Conservation (phyloP, 2,888 invertebrate species). For the Eulithis prunata region DNA sequence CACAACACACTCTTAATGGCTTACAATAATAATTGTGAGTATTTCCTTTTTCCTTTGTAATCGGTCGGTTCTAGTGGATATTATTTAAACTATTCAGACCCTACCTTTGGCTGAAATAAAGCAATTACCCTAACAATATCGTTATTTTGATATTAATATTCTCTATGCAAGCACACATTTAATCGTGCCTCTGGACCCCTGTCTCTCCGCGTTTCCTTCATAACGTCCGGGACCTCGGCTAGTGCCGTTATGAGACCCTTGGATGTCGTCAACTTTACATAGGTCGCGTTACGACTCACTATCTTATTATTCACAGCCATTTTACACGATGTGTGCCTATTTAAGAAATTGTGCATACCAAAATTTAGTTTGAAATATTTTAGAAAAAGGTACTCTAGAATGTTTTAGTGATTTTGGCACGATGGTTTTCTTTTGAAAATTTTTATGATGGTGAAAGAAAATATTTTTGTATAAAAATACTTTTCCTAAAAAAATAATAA, state of each 20-base stretch:
- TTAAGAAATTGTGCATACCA: background rate
- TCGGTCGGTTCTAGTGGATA: background rate
- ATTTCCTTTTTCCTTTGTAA: background rate
- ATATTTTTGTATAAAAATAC: too few species aligned
- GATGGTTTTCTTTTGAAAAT: too few species aligned
- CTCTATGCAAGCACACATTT: slow-evolving; percentile 25
- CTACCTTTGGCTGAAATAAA: slow-evolving; percentile 26
- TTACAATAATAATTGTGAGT: too few species aligned
- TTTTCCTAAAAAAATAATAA: too few species aligned
- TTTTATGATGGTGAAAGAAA: too few species aligned
- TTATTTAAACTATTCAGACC: background rate
- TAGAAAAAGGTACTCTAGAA: too few species aligned
- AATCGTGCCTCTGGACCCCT: slow-evolving; percentile 25
- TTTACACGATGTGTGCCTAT: slow-evolving; percentile 5
- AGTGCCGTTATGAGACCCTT: slow-evolving; percentile 9
- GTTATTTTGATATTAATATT: slow-evolving; percentile 36
- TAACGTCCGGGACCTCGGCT: slow-evolving; percentile 11
- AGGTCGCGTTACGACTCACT: slow-evolving; percentile 12
- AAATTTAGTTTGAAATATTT: background rate
- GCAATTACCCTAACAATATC: slow-evolving; percentile 28
- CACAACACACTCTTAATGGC: background rate
- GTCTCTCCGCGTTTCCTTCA: slow-evolving; percentile 28
- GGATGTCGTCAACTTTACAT: slow-evolving; percentile 23
- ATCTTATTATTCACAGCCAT: slow-evolving; percentile 12
- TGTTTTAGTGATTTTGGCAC: too few species aligned